Evolutionary conservation across 2,113 vertebrate species (phyloP).

Genomic region (Ceyx cyanopectus): DNA sequence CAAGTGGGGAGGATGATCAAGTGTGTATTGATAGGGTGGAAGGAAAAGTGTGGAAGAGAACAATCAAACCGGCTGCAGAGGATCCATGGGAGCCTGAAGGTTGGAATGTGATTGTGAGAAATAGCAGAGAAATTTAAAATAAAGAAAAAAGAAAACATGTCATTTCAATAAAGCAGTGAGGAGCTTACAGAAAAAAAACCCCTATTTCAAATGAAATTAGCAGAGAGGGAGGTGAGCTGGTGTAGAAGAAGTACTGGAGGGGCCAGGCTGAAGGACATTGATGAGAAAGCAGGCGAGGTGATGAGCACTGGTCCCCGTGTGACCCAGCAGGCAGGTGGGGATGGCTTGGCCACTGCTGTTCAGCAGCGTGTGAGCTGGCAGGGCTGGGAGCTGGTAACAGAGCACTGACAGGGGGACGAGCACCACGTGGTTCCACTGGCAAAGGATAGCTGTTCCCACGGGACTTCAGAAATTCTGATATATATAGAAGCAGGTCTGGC

Average conservation of each 20-base stretch:
- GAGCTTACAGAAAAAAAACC: background rate
- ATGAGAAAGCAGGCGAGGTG: background rate
- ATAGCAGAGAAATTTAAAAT: background rate
- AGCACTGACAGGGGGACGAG: background rate
- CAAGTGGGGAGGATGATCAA: background rate
- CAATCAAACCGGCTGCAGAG: background rate
- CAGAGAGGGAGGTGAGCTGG: background rate
- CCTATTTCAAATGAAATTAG: background rate
- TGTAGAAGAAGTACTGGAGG: background rate
- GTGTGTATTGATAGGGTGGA: background rate
- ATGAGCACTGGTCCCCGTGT: background rate
- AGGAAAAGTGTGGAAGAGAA: background rate
- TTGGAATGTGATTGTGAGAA: background rate
- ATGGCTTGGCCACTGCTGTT: background rate
- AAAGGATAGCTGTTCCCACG: slow-evolving; percentile 27
- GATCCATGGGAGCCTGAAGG: background rate
- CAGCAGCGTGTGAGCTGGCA: slow-evolving; percentile 9
- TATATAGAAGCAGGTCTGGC: slow-evolving; percentile 66
- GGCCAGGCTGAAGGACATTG: background rate
- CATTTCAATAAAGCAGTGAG: background rate
- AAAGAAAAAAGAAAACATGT: background rate
- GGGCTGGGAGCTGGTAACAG: background rate
- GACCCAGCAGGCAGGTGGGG: background rate
- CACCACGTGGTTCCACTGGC: slow-evolving; percentile 44
- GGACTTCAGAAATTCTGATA: slow-evolving; percentile 43